Evolutionary conservation across 2,797 vertebrate genomes (phyloP).

Genomic region (Gila robusta): DNA sequence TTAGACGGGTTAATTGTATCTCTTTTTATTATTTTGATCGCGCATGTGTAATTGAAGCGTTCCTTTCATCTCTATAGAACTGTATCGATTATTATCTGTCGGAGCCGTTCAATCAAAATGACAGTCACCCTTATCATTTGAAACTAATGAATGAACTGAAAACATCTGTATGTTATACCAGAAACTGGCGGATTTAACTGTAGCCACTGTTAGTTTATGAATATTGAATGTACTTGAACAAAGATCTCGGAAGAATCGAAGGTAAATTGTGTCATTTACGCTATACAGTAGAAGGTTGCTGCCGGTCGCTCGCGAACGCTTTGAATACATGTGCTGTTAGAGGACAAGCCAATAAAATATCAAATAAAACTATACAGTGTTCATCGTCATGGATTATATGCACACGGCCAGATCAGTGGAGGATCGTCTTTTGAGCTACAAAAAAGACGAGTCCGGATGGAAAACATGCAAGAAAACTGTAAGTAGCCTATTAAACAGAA

Average conservation of each 20-base stretch:
- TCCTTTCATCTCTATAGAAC: background rate
- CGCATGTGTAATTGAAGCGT: background rate
- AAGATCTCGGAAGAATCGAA: background rate
- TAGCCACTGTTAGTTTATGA: conserved; percentile 14
- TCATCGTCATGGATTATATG: conserved; percentile 74
- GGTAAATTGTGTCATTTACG: background rate
- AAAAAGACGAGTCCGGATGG: conserved; percentile 85
- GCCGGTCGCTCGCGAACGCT: background rate
- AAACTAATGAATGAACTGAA: conserved; percentile 53
- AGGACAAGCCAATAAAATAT: background rate
- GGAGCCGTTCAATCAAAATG: conserved; percentile 5
- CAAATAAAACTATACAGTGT: background rate
- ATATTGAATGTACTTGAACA: background rate
- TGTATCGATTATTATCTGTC: background rate
- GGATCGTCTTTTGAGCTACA: conserved; percentile 80
- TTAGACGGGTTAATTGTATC: background rate
- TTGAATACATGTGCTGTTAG: background rate
- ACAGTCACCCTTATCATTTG: background rate
- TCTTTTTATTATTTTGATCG: conserved; percentile 5
- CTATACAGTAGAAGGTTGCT: background rate
- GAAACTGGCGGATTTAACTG: background rate
- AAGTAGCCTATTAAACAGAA: conserved; percentile 55
- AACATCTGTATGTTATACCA: background rate
- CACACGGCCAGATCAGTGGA: conserved; percentile 75
- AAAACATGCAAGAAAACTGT: conserved; percentile 86